Conservation (phyloP, 2,797 vertebrate genomes). For the Acanthurus lineatus region DNA sequence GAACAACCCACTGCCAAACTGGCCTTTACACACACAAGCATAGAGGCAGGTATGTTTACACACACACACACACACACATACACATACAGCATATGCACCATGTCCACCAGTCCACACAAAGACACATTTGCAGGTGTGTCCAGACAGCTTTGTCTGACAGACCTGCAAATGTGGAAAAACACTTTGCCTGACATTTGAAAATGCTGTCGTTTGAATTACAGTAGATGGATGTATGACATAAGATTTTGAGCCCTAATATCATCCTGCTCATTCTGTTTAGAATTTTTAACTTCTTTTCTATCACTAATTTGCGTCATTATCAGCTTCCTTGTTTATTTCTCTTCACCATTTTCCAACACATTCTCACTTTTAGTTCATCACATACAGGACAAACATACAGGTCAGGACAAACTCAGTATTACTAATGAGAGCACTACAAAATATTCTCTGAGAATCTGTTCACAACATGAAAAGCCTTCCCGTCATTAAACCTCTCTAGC, state of each 20-base stretch:
- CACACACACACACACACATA: constrained; percentile 5
- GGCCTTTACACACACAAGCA: constrained; percentile 57
- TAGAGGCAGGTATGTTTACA: not conserved
- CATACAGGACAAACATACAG: no score
- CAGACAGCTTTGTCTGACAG: constrained; percentile 34
- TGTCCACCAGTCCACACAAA: not conserved
- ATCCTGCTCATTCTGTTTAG: not conserved
- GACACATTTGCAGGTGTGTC: constrained; percentile 36
- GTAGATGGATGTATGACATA: constrained; percentile 10
- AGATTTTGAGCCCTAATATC: not conserved
- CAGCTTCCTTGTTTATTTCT: no score
- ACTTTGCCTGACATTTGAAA: constrained; percentile 53
- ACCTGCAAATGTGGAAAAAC: constrained; percentile 38
- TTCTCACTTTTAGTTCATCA: no score
- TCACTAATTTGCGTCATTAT: not conserved
- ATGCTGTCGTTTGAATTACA: constrained; percentile 34
- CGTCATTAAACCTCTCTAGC: no score
- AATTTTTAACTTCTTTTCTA: not conserved
- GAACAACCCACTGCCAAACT: constrained; percentile 45
- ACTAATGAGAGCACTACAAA: no score
- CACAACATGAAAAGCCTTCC: no score
- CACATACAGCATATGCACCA: not conserved
- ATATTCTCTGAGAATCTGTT: no score
- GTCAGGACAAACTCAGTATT: no score
- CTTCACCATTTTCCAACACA: no score